Base-by-base conservation (phyloP, 2,888 invertebrate species). In the Cacoxenus indagator region DNA sequence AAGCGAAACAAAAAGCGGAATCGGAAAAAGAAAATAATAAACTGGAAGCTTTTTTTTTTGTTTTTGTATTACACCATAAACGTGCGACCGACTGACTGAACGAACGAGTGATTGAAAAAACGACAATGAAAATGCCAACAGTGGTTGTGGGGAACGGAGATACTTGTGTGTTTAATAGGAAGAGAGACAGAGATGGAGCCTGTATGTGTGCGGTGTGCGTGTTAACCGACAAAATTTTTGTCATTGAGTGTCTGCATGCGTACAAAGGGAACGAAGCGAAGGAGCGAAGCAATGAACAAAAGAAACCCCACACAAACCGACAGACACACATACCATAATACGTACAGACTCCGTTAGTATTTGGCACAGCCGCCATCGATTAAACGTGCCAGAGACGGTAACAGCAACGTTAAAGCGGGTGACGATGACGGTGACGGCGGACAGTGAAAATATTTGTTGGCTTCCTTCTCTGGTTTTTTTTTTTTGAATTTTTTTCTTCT, bases 21-120 rank as follows among this genome's bases (percentile, higher is more conserved):
- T 62, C 22, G 22, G 61, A 22, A 62, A 45, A 31, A 67, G 70
- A 72, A 66, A 68, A 67, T 59, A 61, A 65, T 67, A 57, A 69
- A 69, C 77, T 78, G 76, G 70, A 80, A 76, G 76, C 71, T 75
- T 70, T 37, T 73, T 76, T 70, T 57, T 68, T 68, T 73, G 46
- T 68, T 59, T 66, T 46, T 67, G 68, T 69, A 64, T 48, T 17
- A 17, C 8, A 4, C 17, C 19, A 22, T 48, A 17, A 17, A 19
- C 19, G 17, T 48, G 48, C 4, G 51, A n/a, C n/a, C n/a, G n/a
- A n/a, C n/a, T 51, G 51, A 19, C 19, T 51, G 51, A 2, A 17
- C 22, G 51, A 17, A 2, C 22, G 51, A 9, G 51, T 48, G 14
- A 17, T 3, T 48, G 22, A n/a, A n/a, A n/a, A n/a, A n/a, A n/a